Base-by-base conservation (phyloP, 1,140 invertebrate species). In the Drosophila chauvacae region DNA sequence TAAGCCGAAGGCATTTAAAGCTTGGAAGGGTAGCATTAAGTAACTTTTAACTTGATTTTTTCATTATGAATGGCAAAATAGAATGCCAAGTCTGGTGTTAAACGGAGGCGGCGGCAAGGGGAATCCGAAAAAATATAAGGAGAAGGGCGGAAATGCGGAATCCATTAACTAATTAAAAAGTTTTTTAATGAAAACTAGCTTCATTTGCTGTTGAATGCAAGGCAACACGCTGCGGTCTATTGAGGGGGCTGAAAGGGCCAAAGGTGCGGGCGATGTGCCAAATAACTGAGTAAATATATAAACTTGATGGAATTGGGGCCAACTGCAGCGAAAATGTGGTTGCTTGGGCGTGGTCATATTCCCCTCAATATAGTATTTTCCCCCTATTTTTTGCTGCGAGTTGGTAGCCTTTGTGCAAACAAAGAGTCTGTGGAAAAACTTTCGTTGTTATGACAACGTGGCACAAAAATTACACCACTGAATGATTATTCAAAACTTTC, bases 121-220 rank as follows among this genome's bases (percentile, higher is more conserved):
- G n/a, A 18, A 51, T 20, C 30, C 9, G n/a, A 61, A 50, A 47
- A 20, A 30, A 30, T 30, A 16, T 66, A 39, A 39, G 64, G 30
- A 26, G n/a, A 37, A 50, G 35, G 33, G 11, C n/a, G 23, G 50
- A 66, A 68, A 56, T 39, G 42, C 18, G 35, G 42, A 72, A 73
- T 80, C 77, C 77, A 80, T 80, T 80, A 65, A 80, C 76, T 79
- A 80, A 80, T 80, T 80, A 80, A 73, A 80, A 79, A 79, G 68
- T 73, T 77, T 77, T 58, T 61, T 73, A 66, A 79, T 80, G 60
- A 79, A 80, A 79, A 65, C 59, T 78, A 78, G 74, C 63, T 61
- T 61, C 48, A 61, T 69, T 77, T 77, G 51, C 55, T 59, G 26
- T 28, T 77, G 75, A 77, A 77, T 77, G 64, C 62, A 77, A 48